A percentile compares a stretch with the other conserved stretches of the same genome.
These are phyloP conservation scores for Gibbula magus DNA, from an alignment of 2,888 invertebrate species.

Conservation along the genomic window DNA sequence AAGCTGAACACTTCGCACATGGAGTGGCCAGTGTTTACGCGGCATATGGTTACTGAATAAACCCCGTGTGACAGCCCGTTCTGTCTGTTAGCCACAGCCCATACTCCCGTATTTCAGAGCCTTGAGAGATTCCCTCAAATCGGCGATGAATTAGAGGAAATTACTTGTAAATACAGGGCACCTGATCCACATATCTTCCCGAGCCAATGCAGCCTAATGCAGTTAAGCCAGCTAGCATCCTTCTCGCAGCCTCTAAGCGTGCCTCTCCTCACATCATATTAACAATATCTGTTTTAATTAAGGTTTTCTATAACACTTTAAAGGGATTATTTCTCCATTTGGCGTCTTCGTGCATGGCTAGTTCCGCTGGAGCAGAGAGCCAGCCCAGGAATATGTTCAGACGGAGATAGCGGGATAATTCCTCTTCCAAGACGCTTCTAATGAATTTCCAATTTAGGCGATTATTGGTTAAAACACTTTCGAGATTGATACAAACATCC, in stretches of 20 bases:
- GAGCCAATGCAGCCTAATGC: slow-evolving; percentile 16
- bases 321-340: slow-evolving; percentile 28
- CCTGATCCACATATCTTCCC: slow-evolving; percentile 25
- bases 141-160: slow-evolving; percentile 31
- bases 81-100: not conserved
- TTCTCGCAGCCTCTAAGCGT: not conserved
- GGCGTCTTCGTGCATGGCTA: slow-evolving; percentile 8
- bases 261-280: slow-evolving; percentile 20
- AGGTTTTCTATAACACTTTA: slow-evolving; percentile 29
- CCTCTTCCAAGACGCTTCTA: slow-evolving; percentile 13
- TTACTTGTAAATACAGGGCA: slow-evolving; percentile 29
- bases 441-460: slow-evolving; percentile 31
- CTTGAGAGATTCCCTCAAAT: not conserved
- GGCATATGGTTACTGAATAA: slow-evolving; percentile 15
- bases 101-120: not conserved
- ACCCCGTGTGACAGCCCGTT: not conserved
- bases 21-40: not conserved
- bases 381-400: slow-evolving; percentile 12
- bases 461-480: slow-evolving; percentile 30
- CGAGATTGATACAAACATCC: slow-evolving; percentile 26
- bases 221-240: slow-evolving; percentile 2
- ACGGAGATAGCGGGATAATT: slow-evolving; percentile 19
- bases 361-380: not conserved
- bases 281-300: slow-evolving; percentile 35
- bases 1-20: not conserved